Percentiles rank a stretch among this genome's conserved stretches.
These are phyloP conservation scores for Pterophyllum scalare DNA, from an alignment of 2,113 vertebrate species.

Conservation along the genomic window DNA sequence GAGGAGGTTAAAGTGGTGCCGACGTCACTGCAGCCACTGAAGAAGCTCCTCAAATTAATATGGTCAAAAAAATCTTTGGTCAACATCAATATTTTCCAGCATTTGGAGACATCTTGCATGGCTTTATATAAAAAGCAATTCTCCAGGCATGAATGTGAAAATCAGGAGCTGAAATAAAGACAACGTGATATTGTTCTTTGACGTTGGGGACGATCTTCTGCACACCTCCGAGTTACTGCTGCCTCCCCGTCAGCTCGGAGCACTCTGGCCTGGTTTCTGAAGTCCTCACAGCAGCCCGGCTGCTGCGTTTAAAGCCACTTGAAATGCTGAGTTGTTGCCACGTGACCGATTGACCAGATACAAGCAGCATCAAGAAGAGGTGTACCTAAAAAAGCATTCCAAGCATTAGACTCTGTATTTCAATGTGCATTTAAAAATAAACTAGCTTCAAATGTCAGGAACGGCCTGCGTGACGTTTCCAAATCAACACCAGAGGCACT, in stretches of 20 bases:
- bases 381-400: not conserved
- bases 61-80: not conserved
- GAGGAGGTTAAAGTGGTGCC: not conserved
- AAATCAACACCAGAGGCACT: conserved; percentile 18
- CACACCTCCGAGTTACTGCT: too few species aligned
- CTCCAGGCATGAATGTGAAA: not conserved
- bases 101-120: not conserved
- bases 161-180: not conserved
- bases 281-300: too few species aligned
- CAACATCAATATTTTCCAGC: not conserved
- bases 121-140: not conserved
- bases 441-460: too few species aligned
- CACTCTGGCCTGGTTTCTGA: too few species aligned
- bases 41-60: not conserved
- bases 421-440: not conserved
- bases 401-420: not conserved
- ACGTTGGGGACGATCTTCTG: too few species aligned
- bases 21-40: not conserved
- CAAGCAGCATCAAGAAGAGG: not conserved
- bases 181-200: too few species aligned
- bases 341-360: not conserved
- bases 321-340: not conserved
- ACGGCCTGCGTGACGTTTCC: not conserved
- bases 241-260: not conserved
- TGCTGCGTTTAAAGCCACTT: too few species aligned